Percentiles rank a stretch among this genome's conserved stretches.
phyloP scores from a whole-genome alignment of 2,113 vertebrate genomes.

The Centropus unirufus region DNA sequence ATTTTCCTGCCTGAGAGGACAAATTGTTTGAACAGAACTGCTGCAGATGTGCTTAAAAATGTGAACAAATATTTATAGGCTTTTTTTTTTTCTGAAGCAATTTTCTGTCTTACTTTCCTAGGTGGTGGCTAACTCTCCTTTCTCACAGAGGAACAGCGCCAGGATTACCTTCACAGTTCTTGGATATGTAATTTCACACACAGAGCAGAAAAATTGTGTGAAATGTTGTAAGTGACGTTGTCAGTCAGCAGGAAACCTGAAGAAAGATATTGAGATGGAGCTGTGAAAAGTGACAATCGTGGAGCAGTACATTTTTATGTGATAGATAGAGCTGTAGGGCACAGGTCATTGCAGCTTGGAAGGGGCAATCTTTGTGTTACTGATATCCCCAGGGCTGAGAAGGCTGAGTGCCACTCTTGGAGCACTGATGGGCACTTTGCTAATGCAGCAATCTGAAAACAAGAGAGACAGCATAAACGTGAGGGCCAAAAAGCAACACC shows the following conservation, averaged over 20 bases:
- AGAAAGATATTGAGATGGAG: slow-evolving; percentile 61
- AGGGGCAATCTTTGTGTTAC: slow-evolving; percentile 80
- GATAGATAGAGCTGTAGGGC: slow-evolving; percentile 63
- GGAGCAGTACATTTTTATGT: slow-evolving; percentile 12
- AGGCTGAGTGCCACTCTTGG: slow-evolving; percentile 56
- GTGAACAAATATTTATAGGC: not conserved
- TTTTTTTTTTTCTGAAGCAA: not conserved
- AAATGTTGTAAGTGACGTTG: slow-evolving; percentile 62
- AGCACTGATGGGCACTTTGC: slow-evolving; percentile 52
- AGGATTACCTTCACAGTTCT: slow-evolving; percentile 19
- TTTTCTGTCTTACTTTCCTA: not conserved
- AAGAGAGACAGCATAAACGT: not conserved
- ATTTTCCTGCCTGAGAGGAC: not conserved
- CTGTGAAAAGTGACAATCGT: slow-evolving; percentile 56
- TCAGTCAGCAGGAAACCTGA: slow-evolving; percentile 73
- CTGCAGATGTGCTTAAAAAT: not conserved
- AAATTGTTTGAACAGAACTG: not conserved
- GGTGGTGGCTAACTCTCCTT: not conserved
- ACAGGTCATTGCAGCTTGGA: slow-evolving; percentile 74
- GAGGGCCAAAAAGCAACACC: not conserved
- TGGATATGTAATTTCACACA: slow-evolving; percentile 61
- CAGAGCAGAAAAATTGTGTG: slow-evolving; percentile 54
- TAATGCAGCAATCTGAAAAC: slow-evolving; percentile 11
- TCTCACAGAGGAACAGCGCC: not conserved
- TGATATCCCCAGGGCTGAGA: slow-evolving; percentile 82